phyloP scores from a whole-genome alignment of 2,888 invertebrate genomes.

The Galeopsomyia nigrocyanea region DNA sequence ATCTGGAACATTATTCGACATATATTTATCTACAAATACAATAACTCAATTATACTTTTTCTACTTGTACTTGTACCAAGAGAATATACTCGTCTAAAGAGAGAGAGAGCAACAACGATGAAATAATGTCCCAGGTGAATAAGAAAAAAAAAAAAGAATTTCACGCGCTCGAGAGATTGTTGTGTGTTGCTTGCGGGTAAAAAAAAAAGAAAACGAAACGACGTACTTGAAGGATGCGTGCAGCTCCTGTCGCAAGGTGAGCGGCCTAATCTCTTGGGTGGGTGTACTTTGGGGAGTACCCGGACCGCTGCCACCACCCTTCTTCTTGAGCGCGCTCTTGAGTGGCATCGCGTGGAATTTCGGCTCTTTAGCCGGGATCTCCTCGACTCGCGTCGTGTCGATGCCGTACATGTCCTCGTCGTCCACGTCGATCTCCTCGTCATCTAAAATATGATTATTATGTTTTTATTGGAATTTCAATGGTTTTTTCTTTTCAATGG shows the following conservation, averaged over 20 bases:
- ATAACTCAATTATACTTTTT: background rate
- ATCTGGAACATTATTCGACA: slow-evolving; percentile 35
- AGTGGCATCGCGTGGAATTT: slow-evolving; percentile 91
- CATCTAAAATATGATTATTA: slow-evolving; percentile 68
- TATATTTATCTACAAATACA: slow-evolving; percentile 4
- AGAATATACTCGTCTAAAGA: background rate
- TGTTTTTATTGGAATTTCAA: background rate
- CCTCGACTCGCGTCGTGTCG: slow-evolving; percentile 89
- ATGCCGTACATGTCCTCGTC: slow-evolving; percentile 75
- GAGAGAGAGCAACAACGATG: background rate
- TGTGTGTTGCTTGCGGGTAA: too few relatives aligned
- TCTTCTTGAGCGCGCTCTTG: slow-evolving; percentile 93
- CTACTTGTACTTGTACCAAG: slow-evolving; percentile 3
- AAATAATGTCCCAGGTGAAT: slow-evolving; percentile 32
- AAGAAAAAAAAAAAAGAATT: too few relatives aligned
- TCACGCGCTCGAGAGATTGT: too few relatives aligned
- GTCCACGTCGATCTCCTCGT: slow-evolving; percentile 77
- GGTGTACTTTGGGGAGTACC: slow-evolving; percentile 79
- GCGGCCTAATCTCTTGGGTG: slow-evolving; percentile 79
- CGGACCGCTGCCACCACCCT: slow-evolving; percentile 77
- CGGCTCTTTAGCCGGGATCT: slow-evolving; percentile 94
- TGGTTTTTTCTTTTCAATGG: too few relatives aligned
- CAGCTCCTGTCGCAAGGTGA: slow-evolving; percentile 80
- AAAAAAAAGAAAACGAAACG: too few relatives aligned
- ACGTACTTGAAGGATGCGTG: slow-evolving; percentile 87